These are phyloP conservation scores for Prosapia bicincta DNA, from an alignment of 2,888 invertebrate species.

Conservation along the genomic window DNA sequence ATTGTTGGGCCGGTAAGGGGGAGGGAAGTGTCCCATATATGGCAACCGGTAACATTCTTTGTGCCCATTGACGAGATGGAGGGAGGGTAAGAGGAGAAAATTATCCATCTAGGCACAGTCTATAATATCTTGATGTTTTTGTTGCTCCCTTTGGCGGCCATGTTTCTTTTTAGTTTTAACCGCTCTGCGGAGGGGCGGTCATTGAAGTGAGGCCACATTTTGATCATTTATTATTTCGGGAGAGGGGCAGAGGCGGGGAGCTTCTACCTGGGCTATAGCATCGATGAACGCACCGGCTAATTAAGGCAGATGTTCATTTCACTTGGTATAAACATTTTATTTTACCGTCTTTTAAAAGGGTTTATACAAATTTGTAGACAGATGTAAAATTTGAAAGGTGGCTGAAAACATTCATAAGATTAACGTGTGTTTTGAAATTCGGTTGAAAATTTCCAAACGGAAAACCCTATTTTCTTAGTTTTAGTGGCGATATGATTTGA, in stretches of 20 bases:
- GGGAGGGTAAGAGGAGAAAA: background rate
- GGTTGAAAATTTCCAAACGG: no score
- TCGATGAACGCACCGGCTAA: no score
- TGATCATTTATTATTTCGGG: constrained; percentile 2
- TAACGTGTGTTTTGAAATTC: no score
- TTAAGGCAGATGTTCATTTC: no score
- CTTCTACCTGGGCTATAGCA: no score
- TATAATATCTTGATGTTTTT: constrained; percentile 27
- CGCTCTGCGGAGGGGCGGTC: background rate
- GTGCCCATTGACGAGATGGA: background rate
- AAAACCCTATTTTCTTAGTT: no score
- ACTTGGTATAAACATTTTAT: no score
- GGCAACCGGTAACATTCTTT: constrained; percentile 10
- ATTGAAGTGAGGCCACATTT: background rate
- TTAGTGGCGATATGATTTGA: no score
- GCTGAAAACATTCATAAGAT: no score
- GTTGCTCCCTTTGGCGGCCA: constrained; percentile 25
- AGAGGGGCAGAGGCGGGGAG: background rate
- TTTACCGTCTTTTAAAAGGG: no score
- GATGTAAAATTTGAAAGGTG: no score
- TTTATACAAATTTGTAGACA: no score
- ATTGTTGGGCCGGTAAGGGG: background rate
- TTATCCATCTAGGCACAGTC: background rate
- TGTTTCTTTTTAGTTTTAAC: constrained; percentile 8
- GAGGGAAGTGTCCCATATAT: constrained; percentile 18